Evolutionary conservation across 2,797 vertebrate genomes (phyloP).

Genomic region (Peromyscus attwateri): DNA sequence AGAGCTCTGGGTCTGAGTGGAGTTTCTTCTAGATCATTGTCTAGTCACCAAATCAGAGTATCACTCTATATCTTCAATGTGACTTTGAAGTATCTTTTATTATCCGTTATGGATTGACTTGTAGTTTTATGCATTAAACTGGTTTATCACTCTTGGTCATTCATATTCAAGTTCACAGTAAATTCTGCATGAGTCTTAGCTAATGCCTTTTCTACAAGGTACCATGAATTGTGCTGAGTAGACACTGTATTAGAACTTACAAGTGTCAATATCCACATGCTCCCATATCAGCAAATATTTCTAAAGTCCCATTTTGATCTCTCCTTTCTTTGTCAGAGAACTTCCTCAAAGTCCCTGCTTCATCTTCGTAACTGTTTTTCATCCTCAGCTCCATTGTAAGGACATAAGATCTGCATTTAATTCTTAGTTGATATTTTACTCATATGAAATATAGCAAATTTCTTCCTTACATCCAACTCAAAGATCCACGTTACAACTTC

Average conservation of each 20-base stretch:
- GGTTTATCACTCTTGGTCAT: not conserved
- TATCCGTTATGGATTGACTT: not conserved
- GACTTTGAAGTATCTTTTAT: not conserved
- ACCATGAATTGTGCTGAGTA: not conserved
- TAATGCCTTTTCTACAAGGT: not conserved
- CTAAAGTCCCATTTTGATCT: not conserved
- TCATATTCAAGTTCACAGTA: not conserved
- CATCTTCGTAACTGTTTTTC: not conserved
- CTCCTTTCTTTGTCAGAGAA: not conserved
- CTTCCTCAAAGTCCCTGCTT: not conserved
- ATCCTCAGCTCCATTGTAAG: not conserved
- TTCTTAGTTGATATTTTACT: not conserved
- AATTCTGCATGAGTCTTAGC: not conserved
- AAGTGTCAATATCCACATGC: not conserved
- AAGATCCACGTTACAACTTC: not conserved
- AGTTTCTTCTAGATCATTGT: not conserved
- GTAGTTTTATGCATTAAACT: not conserved
- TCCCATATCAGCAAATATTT: not conserved
- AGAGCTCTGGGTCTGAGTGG: not conserved
- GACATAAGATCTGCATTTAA: not conserved
- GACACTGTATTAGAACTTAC: not conserved
- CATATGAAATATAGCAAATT: not conserved
- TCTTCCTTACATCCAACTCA: not conserved
- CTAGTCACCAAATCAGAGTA: not conserved
- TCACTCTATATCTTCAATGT: not conserved